Base-by-base conservation (phyloP, 2,113 vertebrate genomes). In the Vireo altiloquus region DNA sequence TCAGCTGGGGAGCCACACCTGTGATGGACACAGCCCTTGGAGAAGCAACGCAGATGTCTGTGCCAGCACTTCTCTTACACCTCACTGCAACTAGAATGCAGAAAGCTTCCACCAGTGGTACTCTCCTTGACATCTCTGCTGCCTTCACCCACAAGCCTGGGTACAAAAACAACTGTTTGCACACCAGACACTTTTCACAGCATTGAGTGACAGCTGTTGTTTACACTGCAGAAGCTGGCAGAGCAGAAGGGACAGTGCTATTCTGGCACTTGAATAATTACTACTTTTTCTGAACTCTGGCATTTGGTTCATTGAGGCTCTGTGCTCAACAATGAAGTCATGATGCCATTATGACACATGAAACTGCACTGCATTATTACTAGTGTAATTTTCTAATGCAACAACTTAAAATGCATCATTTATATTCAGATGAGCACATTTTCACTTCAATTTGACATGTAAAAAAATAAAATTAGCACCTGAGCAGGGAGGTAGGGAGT, bases 251-350 rank as follows among this genome's bases (percentile, higher is more conserved):
- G 25, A 64, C 33, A 68, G 37, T 9, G 19, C 53, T 63, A 19
- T 59, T 86, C 63, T 74, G 68, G 39, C 72, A 83, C 40, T 59
- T 57, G 40, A 90, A 47, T 60, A 90, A 59, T n/a, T 60, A 64
- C 10, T 44, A 27, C 10, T 37, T 92, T 47, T 80, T 28, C 74
- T 63, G 15, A 93, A 60, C 56, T 77, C 50, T 27, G 40, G 68
- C 54, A 40, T 89, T 87, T 92, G 94, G 81, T n/a, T n/a, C 64
- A 57, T 37, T 81, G 64, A 90, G 42, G 71, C 59, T 60, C 49
- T 18, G 44, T 10, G 47, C 39, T 53, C 25, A 69, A 57, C n/a
- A 87, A 39, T 5, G 1, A 80, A 88, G 75, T 70, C 60, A 23
- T 3, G 7, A 70, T 85, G 65, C 22, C 20, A 18, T 28, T 57